Conservation (phyloP, 2,113 vertebrate genomes). For the Callorhinus ursinus region DNA sequence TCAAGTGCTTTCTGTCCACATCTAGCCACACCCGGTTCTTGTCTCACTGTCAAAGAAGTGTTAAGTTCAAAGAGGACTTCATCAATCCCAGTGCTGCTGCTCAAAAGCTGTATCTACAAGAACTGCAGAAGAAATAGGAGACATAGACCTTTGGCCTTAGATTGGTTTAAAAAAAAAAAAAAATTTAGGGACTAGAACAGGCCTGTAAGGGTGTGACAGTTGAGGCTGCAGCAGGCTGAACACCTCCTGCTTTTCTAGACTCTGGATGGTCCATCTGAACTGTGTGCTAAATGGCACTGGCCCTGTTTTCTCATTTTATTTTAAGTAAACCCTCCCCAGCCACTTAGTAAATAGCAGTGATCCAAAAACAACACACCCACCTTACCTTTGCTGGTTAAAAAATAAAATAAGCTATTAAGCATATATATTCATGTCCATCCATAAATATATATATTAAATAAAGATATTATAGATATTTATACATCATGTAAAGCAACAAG, state of each 20-base stretch:
- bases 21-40: not conserved
- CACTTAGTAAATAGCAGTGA: not conserved
- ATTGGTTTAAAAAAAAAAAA: not conserved
- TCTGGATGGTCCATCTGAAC: not conserved
- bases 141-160: not conserved
- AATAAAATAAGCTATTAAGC: not conserved
- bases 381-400: conserved; percentile 34
- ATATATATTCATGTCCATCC: not conserved
- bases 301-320: not conserved
- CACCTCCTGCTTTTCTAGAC: not conserved
- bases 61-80: not conserved
- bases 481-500: not conserved
- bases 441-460: not conserved
- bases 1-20: not conserved
- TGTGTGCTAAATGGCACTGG: not conserved
- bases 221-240: not conserved
- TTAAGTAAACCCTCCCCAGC: not conserved
- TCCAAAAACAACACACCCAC: not conserved
- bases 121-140: not conserved
- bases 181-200: not conserved
- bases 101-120: not conserved
- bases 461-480: not conserved
- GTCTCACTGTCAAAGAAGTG: not conserved
- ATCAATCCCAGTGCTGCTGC: too few relatives aligned
- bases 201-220: not conserved